Evolutionary conservation across 37 sponge, comb jelly and placozoan species (phyloP), one percentile per base, ranked within the genome.

Genomic region (Ianthella basta): DNA sequence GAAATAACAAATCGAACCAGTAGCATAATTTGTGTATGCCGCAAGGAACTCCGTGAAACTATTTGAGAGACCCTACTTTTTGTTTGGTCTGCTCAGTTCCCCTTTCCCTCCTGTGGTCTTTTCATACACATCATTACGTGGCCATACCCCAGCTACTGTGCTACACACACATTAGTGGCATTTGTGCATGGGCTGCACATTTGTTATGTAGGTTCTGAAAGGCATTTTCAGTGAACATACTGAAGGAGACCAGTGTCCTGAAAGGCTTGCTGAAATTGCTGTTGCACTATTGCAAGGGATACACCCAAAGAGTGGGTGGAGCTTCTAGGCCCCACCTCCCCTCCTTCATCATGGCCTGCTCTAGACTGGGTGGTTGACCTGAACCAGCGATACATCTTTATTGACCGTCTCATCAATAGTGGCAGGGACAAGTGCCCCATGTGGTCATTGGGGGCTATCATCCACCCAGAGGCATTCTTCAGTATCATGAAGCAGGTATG

Each of bases 401-500:
- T 94, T 24, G 94, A 94, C 68, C 81, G 75, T 19, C 69, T 93
- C 5, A 50, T 93, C 63, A 60, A 36, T 53, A 57, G 55, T 20
- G 95, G 91, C 1, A 55, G 82, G 55, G 84, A 92, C 44, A 93
- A 90, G 77, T 81, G 70, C 6, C 92, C 96, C 21, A 86, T 90
- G 5, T 93, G 84, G 40, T 89, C 88, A 84, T 79, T 95, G 23
- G 96, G 96, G n/a, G 85, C 80, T 8, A 88, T 95, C 77, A 84
- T 90, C 37, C 67, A 90, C 34, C 95, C 96, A 32, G 75, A 60
- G 57, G 80, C 82, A 23, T 85, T 93, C 55, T 60, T 93, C 54
- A 87, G 82, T 74, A 64, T 92, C 24, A 33, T 95, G 6, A 78
- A 90, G 14, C 96, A 95, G 84, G 96, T 93, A 60, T 5, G 56